Evolutionary conservation across 2,888 invertebrate species (phyloP).

Genomic region (Tenthredo amoena): DNA sequence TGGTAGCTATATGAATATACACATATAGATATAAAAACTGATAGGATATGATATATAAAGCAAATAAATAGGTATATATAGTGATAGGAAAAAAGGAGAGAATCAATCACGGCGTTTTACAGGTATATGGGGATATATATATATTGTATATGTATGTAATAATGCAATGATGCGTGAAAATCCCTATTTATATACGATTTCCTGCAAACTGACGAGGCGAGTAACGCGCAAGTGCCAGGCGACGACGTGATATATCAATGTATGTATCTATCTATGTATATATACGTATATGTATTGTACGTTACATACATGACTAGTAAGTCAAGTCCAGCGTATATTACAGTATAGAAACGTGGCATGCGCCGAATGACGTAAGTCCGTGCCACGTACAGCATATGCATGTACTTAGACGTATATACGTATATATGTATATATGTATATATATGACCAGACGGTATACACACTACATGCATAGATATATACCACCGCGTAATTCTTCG

Average conservation of each 20-base stretch:
- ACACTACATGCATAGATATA: background rate
- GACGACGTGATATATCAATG: background rate
- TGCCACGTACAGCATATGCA: slow-evolving; percentile 30
- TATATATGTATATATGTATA: background rate
- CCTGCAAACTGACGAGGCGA: slow-evolving; percentile 2
- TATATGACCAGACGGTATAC: background rate
- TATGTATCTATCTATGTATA: background rate
- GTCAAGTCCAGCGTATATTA: slow-evolving; percentile 8
- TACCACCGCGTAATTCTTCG: slow-evolving; percentile 37
- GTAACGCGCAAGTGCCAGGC: background rate
- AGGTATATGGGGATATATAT: background rate
- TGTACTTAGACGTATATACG: background rate
- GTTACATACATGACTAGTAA: slow-evolving; percentile 15
- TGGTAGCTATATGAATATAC: background rate
- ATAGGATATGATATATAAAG: background rate
- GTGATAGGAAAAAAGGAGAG: background rate
- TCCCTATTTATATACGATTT: background rate
- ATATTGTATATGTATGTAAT: background rate
- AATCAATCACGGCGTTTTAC: background rate
- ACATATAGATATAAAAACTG: background rate
- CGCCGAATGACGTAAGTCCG: slow-evolving; percentile 47
- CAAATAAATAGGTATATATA: background rate
- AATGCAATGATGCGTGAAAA: slow-evolving; percentile 9
- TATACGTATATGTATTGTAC: background rate
- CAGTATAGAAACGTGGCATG: slow-evolving; percentile 28